Evolutionary conservation across 2,797 vertebrate genomes (phyloP), one percentile per base, ranked within the genome.

Genomic region (Chromobotia macracanthus): DNA sequence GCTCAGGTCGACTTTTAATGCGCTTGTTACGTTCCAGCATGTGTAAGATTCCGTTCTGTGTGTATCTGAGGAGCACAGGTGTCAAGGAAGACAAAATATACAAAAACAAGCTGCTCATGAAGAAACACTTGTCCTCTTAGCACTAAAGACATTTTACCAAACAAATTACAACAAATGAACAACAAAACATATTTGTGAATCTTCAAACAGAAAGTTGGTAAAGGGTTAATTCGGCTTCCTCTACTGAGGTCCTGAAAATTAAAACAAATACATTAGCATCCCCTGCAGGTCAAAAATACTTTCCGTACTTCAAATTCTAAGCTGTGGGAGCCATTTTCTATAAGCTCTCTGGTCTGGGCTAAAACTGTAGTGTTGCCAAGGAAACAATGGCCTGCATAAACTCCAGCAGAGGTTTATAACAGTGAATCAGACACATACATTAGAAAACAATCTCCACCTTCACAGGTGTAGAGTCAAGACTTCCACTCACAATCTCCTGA

Each of bases 1-100:
- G 92, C 82, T 99, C 98, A 0, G 98, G 98, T 51, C 97, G 95
- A 2, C 94, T 91, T 86, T 99, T 99, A 90, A 99, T 99, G 80
- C 97, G 94, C 89, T 98, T 99, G 91, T 99, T 99, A 88, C 98
- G 95, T 90, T 99, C 97, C 91, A 99, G 89, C 98, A 99, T 99
- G 91, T 99, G 98, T 78, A 99, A 92, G 86, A 99, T 99, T 58
- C 98, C 98, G 0, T 99, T 99, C 93, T 99, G 98, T 86, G 98
- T 99, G 87, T 99, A 99, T 95, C 98, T 99, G 93, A 81, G 41
- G 84, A 68, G 0, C n/a, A 41, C 75, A 25, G 15, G 51, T 79
- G 93, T 94, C 89, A 94, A 95, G 93, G 93, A 90, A 90, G 4
- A 4, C 46, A 50, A n/a, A 28, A 72, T 4, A 25, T 7, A 0